Conservation (phyloP, 2,797 vertebrate species). For the Danio tinwini region DNA sequence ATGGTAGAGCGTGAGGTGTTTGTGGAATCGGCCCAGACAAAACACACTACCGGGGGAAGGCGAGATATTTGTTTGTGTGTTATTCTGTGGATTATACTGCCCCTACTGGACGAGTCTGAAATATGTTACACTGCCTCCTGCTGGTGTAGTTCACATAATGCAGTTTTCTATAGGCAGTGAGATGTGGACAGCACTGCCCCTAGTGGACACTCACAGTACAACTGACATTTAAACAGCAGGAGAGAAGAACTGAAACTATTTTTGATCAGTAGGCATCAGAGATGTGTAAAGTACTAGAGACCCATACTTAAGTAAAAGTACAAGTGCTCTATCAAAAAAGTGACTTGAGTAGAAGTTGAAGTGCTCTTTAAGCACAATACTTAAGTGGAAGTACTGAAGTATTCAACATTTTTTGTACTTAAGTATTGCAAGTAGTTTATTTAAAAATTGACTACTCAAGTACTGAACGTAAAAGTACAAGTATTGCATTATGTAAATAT, state of each 20-base stretch:
- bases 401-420: too few species aligned
- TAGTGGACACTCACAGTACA: neutral
- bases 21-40: slow-evolving; percentile 31
- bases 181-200: slow-evolving; percentile 32
- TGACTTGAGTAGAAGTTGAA: too few species aligned
- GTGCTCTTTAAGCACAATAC: too few species aligned
- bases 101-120: neutral
- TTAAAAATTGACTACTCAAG: too few species aligned
- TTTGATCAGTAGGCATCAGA: neutral
- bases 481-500: too few species aligned
- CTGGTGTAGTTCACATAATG: neutral
- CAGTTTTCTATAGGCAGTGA: neutral
- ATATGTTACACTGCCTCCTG: slow-evolving; percentile 1
- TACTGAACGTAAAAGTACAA: too few species aligned
- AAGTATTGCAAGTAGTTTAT: too few species aligned
- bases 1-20: slow-evolving; percentile 46
- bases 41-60: slow-evolving; percentile 14
- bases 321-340: too few species aligned
- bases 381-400: too few species aligned
- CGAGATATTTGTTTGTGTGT: neutral
- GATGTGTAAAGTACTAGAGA: too few species aligned
- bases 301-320: too few species aligned
- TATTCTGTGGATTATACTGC: slow-evolving; percentile 20
- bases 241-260: neutral
- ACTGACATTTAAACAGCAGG: neutral